Evolutionary conservation across 2,888 invertebrate species (phyloP).

Genomic region (Pilophorus perplexus): DNA sequence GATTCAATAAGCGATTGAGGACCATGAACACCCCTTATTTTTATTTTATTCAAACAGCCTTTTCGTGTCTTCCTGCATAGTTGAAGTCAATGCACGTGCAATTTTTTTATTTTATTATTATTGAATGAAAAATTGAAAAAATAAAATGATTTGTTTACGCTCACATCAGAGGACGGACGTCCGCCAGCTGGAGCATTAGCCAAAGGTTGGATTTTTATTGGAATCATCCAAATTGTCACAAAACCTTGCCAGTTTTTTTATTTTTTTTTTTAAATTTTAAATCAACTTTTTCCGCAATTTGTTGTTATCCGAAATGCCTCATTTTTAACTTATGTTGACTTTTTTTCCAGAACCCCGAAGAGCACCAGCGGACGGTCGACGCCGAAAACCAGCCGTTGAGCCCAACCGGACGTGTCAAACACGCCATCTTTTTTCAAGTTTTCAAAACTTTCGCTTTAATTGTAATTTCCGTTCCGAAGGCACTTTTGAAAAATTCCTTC

Average conservation of each 20-base stretch:
- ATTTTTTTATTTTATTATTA: background rate
- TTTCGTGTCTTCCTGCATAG: too few species aligned
- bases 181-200: conserved; percentile 25
- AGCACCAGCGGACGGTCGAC: conserved; percentile 22
- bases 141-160: background rate
- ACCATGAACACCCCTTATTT: too few species aligned
- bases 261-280: background rate
- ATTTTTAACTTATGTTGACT: background rate
- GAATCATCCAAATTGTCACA: background rate
- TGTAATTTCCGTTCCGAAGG: background rate
- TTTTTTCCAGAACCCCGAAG: conserved; percentile 24
- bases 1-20: too few species aligned
- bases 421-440: background rate
- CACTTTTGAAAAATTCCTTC: background rate
- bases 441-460: background rate
- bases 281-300: background rate
- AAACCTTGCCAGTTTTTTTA: background rate
- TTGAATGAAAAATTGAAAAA: background rate
- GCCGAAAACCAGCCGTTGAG: conserved; percentile 32
- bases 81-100: too few species aligned
- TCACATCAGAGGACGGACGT: conserved; percentile 14
- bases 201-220: conserved; percentile 25
- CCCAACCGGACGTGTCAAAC: background rate
- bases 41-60: background rate
- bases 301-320: background rate